Evolutionary conservation across 2,888 invertebrate species (phyloP).

Genomic region (Pinctada fucata): DNA sequence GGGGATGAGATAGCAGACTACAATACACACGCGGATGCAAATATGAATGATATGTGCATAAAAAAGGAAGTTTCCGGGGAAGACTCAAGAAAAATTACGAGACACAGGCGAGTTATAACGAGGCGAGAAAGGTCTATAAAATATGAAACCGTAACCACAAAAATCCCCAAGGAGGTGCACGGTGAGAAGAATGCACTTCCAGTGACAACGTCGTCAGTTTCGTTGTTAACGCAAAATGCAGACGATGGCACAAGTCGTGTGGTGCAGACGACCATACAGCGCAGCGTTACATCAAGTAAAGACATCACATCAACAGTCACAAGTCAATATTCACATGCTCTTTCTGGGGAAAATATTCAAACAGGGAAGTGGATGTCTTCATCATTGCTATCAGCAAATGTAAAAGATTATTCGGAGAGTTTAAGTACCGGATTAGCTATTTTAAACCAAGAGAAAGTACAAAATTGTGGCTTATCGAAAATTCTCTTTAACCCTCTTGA

Average conservation of each 20-base stretch:
- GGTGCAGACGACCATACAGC: background rate
- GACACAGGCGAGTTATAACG: slow-evolving; percentile 16
- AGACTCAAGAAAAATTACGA: slow-evolving; percentile 3
- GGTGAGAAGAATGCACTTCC: slow-evolving; percentile 10
- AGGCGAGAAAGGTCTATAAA: slow-evolving; percentile 15
- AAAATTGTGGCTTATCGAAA: background rate
- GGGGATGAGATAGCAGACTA: no score
- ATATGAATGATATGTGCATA: background rate
- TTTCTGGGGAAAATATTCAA: background rate
- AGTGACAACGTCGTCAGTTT: background rate
- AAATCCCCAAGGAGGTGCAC: slow-evolving; percentile 17
- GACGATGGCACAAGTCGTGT: background rate
- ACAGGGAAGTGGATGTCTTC: background rate
- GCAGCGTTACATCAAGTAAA: slow-evolving; percentile 1
- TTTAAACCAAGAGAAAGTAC: background rate
- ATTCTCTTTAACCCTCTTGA: no score
- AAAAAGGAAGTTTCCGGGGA: slow-evolving; percentile 3
- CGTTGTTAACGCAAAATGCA: background rate
- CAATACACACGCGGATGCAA: background rate
- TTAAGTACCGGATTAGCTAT: background rate
- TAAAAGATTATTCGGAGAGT: background rate
- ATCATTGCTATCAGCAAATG: background rate
- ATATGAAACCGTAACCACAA: slow-evolving; percentile 34
- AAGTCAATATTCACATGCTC: background rate
- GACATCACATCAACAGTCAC: background rate